Conservation (phyloP, 2,888 invertebrate genomes). For the Philereme transversata region DNA sequence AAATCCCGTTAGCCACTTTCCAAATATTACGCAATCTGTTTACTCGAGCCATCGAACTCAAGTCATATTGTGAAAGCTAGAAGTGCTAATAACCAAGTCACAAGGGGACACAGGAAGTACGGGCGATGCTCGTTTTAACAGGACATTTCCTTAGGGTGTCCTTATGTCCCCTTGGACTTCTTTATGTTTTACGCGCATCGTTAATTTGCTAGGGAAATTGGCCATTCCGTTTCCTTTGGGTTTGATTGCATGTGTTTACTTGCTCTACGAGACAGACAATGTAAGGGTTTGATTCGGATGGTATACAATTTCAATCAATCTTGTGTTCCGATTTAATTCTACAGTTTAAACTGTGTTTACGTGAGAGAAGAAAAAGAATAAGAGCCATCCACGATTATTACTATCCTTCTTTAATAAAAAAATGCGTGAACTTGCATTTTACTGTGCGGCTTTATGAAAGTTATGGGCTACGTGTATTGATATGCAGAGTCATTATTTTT, state of each 20-base stretch:
- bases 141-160: conserved; percentile 69
- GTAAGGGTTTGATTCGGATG: conserved; percentile 5
- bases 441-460: too few relatives aligned
- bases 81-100: conserved; percentile 62
- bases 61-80: conserved; percentile 51
- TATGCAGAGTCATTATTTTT: too few relatives aligned
- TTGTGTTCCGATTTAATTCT: background rate
- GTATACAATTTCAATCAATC: conserved; percentile 10
- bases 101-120: conserved; percentile 74
- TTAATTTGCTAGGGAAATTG: conserved; percentile 49
- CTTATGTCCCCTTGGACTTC: conserved; percentile 51
- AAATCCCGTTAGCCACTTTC: background rate
- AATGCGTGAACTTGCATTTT: too few relatives aligned
- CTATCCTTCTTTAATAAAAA: too few relatives aligned
- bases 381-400: too few relatives aligned
- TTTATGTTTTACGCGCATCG: conserved; percentile 46
- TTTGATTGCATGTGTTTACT: conserved; percentile 24
- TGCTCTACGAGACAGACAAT: conserved; percentile 10
- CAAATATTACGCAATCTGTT: conserved; percentile 9
- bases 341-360: background rate
- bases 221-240: conserved; percentile 38
- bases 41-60: conserved; percentile 35
- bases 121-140: conserved; percentile 76
- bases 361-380: too few relatives aligned
- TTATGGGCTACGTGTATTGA: too few relatives aligned